Conservation (phyloP, 2,888 invertebrate genomes). For the Schrankia costaestrigalis region DNA sequence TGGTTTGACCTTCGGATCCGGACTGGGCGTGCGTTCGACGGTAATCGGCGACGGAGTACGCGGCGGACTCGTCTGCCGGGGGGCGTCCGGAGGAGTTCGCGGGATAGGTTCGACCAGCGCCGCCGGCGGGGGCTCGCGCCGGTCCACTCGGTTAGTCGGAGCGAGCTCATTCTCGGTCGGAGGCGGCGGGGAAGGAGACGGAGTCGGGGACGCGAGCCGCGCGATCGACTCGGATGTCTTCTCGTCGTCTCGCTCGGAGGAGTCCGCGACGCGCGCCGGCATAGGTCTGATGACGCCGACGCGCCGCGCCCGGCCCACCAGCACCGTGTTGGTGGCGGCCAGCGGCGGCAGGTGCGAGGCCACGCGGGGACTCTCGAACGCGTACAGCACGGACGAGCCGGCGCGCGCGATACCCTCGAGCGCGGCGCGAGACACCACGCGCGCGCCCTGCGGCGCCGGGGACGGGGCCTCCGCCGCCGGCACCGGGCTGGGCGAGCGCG, state of each 20-base stretch:
- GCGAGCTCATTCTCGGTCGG: slow-evolving; percentile 57
- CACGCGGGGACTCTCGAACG: slow-evolving; percentile 67
- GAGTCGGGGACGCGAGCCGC: slow-evolving; percentile 27
- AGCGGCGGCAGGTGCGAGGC: slow-evolving; percentile 63
- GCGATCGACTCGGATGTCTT: slow-evolving; percentile 33
- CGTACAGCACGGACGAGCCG: slow-evolving; percentile 83
- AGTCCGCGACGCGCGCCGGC: slow-evolving; percentile 51
- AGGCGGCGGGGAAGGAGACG: slow-evolving; percentile 39
- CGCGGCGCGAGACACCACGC: slow-evolving; percentile 79
- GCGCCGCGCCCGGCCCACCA: slow-evolving; percentile 64
- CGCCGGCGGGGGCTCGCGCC: slow-evolving; percentile 61
- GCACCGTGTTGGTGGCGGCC: slow-evolving; percentile 62
- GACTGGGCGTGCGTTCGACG: slow-evolving; percentile 22
- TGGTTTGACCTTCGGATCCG: slow-evolving; percentile 15
- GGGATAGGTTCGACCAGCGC: slow-evolving; percentile 68
- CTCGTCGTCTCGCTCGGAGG: slow-evolving; percentile 27
- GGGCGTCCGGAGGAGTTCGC: slow-evolving; percentile 49
- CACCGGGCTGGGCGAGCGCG: slow-evolving; percentile 55
- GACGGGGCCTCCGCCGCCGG: slow-evolving; percentile 79
- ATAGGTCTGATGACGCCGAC: slow-evolving; percentile 81
- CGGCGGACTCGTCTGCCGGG: slow-evolving; percentile 27
- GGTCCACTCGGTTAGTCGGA: slow-evolving; percentile 60
- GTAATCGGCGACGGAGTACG: slow-evolving; percentile 35
- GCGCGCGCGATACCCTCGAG: slow-evolving; percentile 84
- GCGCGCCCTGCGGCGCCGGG: slow-evolving; percentile 65